These are phyloP conservation scores for Tragelaphus oryx DNA, from an alignment of 2,797 vertebrate genomes.

Conservation along the genomic window DNA sequence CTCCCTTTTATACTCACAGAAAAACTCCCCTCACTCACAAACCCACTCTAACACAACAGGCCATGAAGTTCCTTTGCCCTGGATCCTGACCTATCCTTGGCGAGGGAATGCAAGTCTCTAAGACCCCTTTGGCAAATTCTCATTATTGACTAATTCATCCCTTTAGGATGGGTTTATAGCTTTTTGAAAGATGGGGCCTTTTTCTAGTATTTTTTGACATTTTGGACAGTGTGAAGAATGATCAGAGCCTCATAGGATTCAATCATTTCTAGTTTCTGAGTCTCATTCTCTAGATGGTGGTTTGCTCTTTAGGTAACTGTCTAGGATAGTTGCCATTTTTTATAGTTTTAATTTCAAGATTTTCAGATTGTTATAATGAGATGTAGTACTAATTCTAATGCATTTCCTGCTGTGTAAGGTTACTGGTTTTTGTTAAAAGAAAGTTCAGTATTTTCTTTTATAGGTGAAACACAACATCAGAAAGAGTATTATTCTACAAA, in stretches of 20 bases:
- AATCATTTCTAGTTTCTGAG: background rate
- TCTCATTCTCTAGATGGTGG: background rate
- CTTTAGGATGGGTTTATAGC: background rate
- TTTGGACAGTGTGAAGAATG: background rate
- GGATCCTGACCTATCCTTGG: background rate
- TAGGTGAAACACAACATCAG: background rate
- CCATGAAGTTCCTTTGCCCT: background rate
- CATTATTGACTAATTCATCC: background rate
- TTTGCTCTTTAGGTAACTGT: background rate
- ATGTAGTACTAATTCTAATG: background rate
- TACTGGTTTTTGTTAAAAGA: background rate
- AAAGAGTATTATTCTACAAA: background rate
- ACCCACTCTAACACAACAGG: background rate
- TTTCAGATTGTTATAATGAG: background rate
- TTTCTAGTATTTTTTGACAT: background rate
- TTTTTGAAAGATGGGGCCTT: background rate
- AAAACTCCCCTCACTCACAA: background rate
- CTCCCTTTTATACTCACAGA: background rate
- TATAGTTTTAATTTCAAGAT: slow-evolving; percentile 19
- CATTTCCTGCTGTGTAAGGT: background rate
- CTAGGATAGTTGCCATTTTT: background rate
- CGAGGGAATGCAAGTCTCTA: background rate
- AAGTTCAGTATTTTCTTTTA: background rate
- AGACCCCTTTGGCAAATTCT: background rate
- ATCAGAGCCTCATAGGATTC: background rate